Evolutionary conservation across 2,113 vertebrate genomes (phyloP).

Genomic region (Cepphus grylle): DNA sequence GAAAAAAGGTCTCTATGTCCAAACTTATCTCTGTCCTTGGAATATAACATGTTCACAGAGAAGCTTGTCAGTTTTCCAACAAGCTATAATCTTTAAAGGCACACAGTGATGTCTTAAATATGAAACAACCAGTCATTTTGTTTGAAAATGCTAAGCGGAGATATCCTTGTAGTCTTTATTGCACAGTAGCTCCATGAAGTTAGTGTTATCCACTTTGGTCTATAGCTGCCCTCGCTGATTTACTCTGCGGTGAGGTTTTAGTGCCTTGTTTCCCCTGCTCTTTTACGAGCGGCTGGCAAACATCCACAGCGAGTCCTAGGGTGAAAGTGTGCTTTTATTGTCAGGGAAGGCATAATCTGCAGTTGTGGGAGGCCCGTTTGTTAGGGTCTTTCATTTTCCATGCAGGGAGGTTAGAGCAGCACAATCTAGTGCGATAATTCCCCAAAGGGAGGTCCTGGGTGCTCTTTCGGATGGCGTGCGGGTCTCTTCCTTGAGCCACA

Average conservation of each 20-base stretch:
- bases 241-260: not conserved
- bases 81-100: not conserved
- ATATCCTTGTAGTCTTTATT: not conserved
- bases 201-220: accelerated
- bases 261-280: not conserved
- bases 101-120: accelerated
- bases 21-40: not conserved
- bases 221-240: not conserved
- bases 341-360: not conserved
- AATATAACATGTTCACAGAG: accelerated
- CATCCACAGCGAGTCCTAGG: not conserved
- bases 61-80: not conserved
- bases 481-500: not conserved
- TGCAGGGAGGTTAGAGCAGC: accelerated
- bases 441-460: accelerated
- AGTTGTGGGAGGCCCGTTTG: not conserved
- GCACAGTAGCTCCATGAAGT: not conserved
- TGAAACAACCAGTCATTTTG: not conserved
- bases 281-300: not conserved
- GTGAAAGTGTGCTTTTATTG: not conserved
- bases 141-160: not conserved
- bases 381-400: not conserved
- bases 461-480: accelerated
- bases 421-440: not conserved
- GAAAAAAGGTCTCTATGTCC: not conserved